Evolutionary conservation across 2,888 invertebrate genomes (phyloP).

Genomic region (Urechis unicinctus): DNA sequence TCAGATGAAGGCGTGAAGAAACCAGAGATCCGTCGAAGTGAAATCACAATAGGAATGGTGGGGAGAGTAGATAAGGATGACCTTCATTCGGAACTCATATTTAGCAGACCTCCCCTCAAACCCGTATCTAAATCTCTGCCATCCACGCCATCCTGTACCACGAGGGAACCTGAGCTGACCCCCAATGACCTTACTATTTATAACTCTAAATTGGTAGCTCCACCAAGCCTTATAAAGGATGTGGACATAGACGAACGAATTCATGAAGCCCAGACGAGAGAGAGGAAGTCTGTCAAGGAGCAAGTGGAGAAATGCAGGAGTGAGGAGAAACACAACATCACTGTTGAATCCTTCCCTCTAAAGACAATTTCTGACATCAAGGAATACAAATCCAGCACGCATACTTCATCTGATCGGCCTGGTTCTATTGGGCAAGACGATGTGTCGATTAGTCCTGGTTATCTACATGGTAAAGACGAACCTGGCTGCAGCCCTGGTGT

Average conservation of each 20-base stretch:
- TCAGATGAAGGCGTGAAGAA: not conserved
- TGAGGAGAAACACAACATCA: not conserved
- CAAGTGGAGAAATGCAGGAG: not conserved
- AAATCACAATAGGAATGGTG: too few relatives aligned
- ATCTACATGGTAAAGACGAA: not conserved
- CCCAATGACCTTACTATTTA: not conserved
- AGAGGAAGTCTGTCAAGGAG: not conserved
- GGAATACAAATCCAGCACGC: not conserved
- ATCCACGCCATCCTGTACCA: not conserved
- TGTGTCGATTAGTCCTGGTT: not conserved
- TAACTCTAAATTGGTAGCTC: not conserved
- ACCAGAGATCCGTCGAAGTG: not conserved
- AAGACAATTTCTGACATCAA: not conserved
- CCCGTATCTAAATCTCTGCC: not conserved
- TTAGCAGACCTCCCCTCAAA: not conserved
- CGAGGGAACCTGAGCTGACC: not conserved
- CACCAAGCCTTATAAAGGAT: not conserved
- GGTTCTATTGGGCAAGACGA: not conserved
- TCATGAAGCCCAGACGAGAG: not conserved
- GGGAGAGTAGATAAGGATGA: not conserved
- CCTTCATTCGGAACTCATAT: not conserved
- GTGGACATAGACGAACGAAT: not conserved
- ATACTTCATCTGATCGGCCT: not conserved
- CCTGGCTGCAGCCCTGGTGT: too few relatives aligned
- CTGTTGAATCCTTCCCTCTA: not conserved